Base-by-base conservation (phyloP, 2,113 vertebrate species). In the Gasterosteus nipponicus region DNA sequence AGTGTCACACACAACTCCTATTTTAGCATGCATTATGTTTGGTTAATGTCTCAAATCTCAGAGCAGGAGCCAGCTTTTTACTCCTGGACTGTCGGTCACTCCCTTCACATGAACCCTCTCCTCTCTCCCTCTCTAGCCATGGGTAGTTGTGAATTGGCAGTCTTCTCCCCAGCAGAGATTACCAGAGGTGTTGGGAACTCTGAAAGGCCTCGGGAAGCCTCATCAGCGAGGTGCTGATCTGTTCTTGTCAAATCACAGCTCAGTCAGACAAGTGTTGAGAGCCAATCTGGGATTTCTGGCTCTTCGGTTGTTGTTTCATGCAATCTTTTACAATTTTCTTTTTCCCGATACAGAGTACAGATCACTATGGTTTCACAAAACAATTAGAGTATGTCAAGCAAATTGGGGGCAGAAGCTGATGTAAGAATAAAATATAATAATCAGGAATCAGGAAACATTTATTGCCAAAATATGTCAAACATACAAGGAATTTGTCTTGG, bases 191-290 rank as follows among this genome's bases (percentile, higher is more conserved):
- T 76, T 14, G 39, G 49, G 44, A 69, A 49, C 68, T 56, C 10
- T 7, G n/a, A 61, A 22, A 80, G n/a, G 57, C 74, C 57, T 61
- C 19, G 0, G 58, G 58, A 58, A 75, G 74, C 10, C 10, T 72
- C 78, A 78, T 67, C 58, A 73, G 68, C 1, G 12, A 81, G 54
- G 57, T 59, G 73, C 79, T 61, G 78, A 69, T 80, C 77, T 87
- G 81, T 84, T 77, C 80, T 69, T 59, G 72, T 88, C 75, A 87
- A 80, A 58, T 84, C 69, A 44, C 74, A 84, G 77, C 69, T 78
- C 72, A 29, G 61, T 14, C 12, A 73, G 57, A 79, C 53, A 77
- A 80, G 83, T 78, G 80, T 75, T 38, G 69, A 64, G 59, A 35
- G 38, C 18, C 35, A 10, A 69, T 66, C 75, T 80, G 78, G 60